These are phyloP conservation scores for Drosophila busckii DNA, from an alignment of 1,140 invertebrate species.

Conservation along the genomic window DNA sequence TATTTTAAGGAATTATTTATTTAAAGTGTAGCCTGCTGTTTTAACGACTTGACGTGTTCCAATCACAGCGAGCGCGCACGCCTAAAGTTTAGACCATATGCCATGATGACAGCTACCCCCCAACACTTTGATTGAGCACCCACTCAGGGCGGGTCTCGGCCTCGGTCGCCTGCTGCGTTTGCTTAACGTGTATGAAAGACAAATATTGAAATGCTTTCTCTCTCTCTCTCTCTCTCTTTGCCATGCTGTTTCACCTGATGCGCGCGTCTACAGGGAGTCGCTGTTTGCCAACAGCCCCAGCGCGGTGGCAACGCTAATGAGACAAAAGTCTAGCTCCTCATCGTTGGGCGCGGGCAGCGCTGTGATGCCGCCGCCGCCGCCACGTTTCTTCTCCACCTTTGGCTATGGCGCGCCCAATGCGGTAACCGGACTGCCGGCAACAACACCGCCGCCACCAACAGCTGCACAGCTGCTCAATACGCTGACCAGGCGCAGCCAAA, in stretches of 20 bases:
- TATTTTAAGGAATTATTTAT: too few species aligned
- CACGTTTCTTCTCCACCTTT: conserved; percentile 74
- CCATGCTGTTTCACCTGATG: neutral
- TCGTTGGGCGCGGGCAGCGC: conserved; percentile 41
- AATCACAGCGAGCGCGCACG: too few species aligned
- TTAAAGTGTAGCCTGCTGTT: too few species aligned
- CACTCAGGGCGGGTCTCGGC: neutral
- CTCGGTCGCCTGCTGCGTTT: conserved; percentile 1
- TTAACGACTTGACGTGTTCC: too few species aligned
- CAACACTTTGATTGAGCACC: neutral
- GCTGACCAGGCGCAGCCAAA: conserved; percentile 51
- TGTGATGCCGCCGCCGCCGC: conserved; percentile 49
- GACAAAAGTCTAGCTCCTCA: conserved; percentile 68
- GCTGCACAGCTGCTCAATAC: conserved; percentile 31
- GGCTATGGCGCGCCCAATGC: conserved; percentile 53
- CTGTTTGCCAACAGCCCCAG: conserved; percentile 71
- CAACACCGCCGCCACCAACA: conserved; percentile 41
- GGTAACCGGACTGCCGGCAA: conserved; percentile 20
- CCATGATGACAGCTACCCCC: neutral
- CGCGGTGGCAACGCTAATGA: conserved; percentile 59
- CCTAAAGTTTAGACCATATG: too few species aligned
- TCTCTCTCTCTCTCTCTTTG: conserved; percentile 1
- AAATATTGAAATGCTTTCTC: conserved; percentile 56
- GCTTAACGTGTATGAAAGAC: conserved; percentile 25
- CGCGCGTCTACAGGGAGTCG: conserved; percentile 66